A percentile compares a stretch with the other conserved stretches of the same genome.
Evolutionary conservation across 2,113 vertebrate species (phyloP).

Genomic region (Sebastes schlegelii): DNA sequence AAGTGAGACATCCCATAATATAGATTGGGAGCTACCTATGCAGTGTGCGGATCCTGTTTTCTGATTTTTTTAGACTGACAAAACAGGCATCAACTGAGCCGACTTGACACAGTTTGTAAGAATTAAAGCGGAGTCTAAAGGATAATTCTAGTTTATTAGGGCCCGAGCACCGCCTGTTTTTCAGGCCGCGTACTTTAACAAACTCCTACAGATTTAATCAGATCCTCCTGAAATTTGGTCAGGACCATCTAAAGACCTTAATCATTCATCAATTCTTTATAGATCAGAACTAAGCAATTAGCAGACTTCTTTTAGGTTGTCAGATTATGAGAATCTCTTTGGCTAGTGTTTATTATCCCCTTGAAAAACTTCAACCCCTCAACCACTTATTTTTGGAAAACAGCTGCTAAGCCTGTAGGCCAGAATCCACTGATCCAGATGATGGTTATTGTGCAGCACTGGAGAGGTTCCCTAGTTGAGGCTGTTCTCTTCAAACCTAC

Average conservation of each 20-base stretch:
- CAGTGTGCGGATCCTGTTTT: too few species aligned
- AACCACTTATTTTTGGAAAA: background rate
- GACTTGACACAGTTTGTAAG: background rate
- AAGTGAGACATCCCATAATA: constrained; percentile 12
- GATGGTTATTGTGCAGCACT: background rate
- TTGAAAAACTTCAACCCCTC: background rate
- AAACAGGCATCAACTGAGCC: background rate
- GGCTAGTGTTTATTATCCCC: background rate
- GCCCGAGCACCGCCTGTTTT: too few species aligned
- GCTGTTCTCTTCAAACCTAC: background rate
- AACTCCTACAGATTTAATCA: too few species aligned
- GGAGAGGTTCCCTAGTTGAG: background rate
- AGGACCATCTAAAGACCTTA: too few species aligned
- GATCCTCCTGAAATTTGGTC: too few species aligned
- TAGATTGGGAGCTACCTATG: too few species aligned
- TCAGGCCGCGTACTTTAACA: too few species aligned
- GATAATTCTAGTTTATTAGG: too few species aligned
- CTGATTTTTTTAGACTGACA: background rate
- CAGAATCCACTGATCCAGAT: background rate
- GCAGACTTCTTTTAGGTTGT: background rate
- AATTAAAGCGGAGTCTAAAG: too few species aligned
- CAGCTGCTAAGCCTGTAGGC: background rate
- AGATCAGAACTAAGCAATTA: background rate
- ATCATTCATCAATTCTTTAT: background rate
- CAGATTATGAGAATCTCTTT: background rate